These are phyloP conservation scores for Drosophila mauritiana DNA, from an alignment of 1,140 invertebrate genomes.

Conservation along the genomic window DNA sequence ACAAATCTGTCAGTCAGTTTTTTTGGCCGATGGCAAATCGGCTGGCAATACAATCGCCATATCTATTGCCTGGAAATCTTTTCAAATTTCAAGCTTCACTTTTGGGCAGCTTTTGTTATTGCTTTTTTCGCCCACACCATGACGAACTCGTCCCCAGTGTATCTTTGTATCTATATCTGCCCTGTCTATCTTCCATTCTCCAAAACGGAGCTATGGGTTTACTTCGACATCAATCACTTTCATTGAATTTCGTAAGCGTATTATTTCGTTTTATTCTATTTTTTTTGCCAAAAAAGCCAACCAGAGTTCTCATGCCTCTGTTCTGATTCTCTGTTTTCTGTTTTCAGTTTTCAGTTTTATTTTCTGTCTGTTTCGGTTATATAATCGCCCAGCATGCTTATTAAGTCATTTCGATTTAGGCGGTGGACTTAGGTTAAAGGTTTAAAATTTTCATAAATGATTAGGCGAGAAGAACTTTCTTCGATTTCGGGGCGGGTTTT, in stretches of 20 bases:
- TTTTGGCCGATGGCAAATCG: conserved; percentile 45
- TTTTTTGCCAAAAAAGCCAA: conserved; percentile 23
- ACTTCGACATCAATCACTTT: conserved; percentile 79
- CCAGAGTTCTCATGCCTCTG: conserved; percentile 21
- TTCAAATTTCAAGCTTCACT: conserved; percentile 33
- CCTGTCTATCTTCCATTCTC: conserved; percentile 46
- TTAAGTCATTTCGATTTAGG: conserved; percentile 72
- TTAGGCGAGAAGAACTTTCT: conserved; percentile 49
- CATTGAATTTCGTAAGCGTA: conserved; percentile 76
- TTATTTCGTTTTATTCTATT: conserved; percentile 23
- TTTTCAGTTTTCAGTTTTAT: conserved; percentile 23
- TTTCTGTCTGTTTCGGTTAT: conserved; percentile 40
- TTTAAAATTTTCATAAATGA: conserved; percentile 61
- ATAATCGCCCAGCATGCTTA: conserved; percentile 66
- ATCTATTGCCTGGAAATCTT: conserved; percentile 44
- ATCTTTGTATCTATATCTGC: conserved; percentile 31
- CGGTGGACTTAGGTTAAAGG: conserved; percentile 33
- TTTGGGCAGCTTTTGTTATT: conserved; percentile 45
- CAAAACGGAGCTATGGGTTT: conserved; percentile 43
- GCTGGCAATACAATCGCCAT: conserved; percentile 23
- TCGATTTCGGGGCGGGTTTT: conserved; percentile 22
- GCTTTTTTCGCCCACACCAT: conserved; percentile 33
- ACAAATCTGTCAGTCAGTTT: conserved; percentile 68
- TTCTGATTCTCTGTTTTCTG: conserved; percentile 14
- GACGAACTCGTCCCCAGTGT: conserved; percentile 12